Conservation (phyloP, 1,140 invertebrate species). For the Caenorhabditis tropicalis region DNA sequence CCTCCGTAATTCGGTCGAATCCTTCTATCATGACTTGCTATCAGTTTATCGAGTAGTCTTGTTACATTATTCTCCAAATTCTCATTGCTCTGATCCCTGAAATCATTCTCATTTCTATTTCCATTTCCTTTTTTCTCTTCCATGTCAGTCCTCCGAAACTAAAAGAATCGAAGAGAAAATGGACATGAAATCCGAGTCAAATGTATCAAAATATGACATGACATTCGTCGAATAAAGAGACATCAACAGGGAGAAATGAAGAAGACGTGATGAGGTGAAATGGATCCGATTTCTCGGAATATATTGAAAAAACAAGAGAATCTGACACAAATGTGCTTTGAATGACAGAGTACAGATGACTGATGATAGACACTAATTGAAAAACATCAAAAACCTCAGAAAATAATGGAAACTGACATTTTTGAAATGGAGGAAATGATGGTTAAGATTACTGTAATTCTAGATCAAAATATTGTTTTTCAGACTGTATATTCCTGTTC, state of each 20-base stretch:
- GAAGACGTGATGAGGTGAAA: background rate
- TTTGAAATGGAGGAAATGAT: background rate
- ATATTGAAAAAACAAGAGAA: background rate
- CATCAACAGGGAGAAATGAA: background rate
- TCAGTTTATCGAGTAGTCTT: conserved; percentile 52
- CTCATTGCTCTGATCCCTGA: conserved; percentile 35
- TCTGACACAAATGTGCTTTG: conserved; percentile 14
- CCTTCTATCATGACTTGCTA: conserved; percentile 84
- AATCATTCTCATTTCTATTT: background rate
- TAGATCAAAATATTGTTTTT: too few species aligned
- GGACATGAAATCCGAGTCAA: conserved; percentile 23
- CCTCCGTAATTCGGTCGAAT: conserved; percentile 94
- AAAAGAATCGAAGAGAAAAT: background rate
- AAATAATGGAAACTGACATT: background rate
- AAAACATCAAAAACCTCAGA: background rate
- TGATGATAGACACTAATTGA: conserved; percentile 32
- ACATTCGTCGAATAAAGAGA: background rate
- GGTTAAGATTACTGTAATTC: too few species aligned
- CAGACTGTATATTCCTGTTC: too few species aligned
- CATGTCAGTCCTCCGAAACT: background rate
- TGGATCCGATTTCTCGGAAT: conserved; percentile 19
- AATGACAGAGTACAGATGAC: too few species aligned
- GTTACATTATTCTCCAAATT: conserved; percentile 54
- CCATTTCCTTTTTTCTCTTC: background rate
- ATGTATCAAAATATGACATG: conserved; percentile 33